Evolutionary conservation across 2,113 vertebrate genomes (phyloP).

Genomic region (Podarcis muralis): DNA sequence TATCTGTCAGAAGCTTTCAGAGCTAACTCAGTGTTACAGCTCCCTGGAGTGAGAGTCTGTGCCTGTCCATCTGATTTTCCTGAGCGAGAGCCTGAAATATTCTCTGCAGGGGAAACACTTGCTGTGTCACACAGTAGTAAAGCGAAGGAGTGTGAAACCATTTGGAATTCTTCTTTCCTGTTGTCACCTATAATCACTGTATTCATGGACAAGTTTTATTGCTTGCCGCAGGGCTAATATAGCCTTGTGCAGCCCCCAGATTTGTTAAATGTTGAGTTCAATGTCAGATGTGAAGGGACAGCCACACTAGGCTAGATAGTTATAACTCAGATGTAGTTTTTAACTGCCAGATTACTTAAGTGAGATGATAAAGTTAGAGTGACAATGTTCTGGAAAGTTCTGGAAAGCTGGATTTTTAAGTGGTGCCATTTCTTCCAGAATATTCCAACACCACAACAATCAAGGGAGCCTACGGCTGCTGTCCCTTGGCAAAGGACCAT

Average conservation of each 20-base stretch:
- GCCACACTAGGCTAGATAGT: background rate
- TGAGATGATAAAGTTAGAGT: background rate
- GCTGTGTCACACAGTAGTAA: slow-evolving; percentile 42
- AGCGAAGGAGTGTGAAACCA: slow-evolving; percentile 56
- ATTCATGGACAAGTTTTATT: slow-evolving; percentile 51
- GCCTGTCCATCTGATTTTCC: slow-evolving; percentile 71
- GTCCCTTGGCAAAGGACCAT: too few species aligned
- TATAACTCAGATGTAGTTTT: background rate
- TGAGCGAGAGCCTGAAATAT: slow-evolving; percentile 61
- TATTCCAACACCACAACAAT: background rate
- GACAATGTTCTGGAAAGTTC: background rate
- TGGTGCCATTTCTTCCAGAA: background rate
- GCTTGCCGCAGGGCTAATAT: slow-evolving; percentile 49
- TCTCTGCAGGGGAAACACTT: slow-evolving; percentile 60
- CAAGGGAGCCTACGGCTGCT: too few species aligned
- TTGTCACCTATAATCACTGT: slow-evolving; percentile 65
- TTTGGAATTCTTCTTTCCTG: slow-evolving; percentile 61
- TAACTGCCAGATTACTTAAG: background rate
- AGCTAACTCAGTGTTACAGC: slow-evolving; percentile 64
- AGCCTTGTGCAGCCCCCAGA: slow-evolving; percentile 12
- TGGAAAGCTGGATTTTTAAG: background rate
- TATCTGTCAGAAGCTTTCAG: slow-evolving; percentile 73
- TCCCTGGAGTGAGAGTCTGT: slow-evolving; percentile 67
- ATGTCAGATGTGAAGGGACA: background rate
- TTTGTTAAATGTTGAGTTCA: slow-evolving; percentile 23